Evolutionary conservation across 2,113 vertebrate genomes (phyloP).

Genomic region (Gymnorhina tibicen): DNA sequence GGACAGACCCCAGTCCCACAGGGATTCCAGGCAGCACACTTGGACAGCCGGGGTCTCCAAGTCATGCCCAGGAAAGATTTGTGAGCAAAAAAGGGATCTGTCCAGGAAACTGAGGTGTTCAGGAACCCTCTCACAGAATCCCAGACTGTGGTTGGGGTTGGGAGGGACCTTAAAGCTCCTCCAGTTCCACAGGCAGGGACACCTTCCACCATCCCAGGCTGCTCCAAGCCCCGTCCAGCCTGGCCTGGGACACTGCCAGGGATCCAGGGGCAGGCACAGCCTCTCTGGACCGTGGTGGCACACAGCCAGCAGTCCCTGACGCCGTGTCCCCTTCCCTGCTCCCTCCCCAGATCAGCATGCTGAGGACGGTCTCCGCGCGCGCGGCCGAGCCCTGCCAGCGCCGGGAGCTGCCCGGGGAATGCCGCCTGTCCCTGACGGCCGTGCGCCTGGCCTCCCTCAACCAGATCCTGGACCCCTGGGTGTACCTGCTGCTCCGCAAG

Average conservation of each 20-base stretch:
- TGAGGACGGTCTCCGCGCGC: slow-evolving; percentile 83
- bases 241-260: neutral
- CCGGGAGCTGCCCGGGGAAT: slow-evolving; percentile 72
- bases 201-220: neutral
- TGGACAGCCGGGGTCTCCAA: fast-evolving
- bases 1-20: fast-evolving
- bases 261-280: neutral
- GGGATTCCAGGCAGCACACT: neutral
- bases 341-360: slow-evolving; percentile 81
- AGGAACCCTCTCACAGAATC: neutral
- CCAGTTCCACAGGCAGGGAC: fast-evolving
- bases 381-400: slow-evolving; percentile 76
- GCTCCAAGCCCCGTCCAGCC: neutral
- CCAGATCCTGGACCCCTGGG: slow-evolving; percentile 98
- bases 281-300: fast-evolving
- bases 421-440: slow-evolving; percentile 83
- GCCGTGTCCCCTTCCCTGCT: fast-evolving
- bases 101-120: neutral
- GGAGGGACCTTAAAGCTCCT: neutral
- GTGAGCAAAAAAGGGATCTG: too few relatives aligned
- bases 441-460: slow-evolving; percentile 95
- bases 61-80: neutral
- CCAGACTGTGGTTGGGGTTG: neutral
- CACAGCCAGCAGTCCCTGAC: neutral
- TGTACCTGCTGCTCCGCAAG: slow-evolving; percentile 92